These are phyloP conservation scores for Anhinga anhinga DNA, from an alignment of 2,113 vertebrate species.

Conservation along the genomic window DNA sequence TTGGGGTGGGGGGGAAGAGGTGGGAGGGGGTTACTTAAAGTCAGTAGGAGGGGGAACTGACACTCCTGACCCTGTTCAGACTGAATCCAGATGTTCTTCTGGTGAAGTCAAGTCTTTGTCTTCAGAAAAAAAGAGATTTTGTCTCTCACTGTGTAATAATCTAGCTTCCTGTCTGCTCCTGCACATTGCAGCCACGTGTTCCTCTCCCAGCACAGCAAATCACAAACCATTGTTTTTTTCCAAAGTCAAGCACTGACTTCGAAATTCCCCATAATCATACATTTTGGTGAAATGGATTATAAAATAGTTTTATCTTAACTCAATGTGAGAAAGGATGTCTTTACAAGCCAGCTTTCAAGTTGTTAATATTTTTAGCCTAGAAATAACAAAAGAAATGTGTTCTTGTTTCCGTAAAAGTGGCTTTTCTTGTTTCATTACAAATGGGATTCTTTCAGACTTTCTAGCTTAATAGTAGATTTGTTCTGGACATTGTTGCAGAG, in stretches of 20 bases:
- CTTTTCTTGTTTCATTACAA: background rate
- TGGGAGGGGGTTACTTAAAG: background rate
- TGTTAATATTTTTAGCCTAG: background rate
- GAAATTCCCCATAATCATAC: background rate
- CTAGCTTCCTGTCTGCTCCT: background rate
- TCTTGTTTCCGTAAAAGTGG: background rate
- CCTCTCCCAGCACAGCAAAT: background rate
- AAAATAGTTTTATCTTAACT: background rate
- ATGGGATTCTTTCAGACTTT: background rate
- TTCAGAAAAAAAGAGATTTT: background rate
- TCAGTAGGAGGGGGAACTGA: background rate
- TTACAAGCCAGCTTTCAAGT: background rate
- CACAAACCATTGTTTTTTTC: background rate
- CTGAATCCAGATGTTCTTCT: background rate
- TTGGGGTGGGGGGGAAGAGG: accelerated
- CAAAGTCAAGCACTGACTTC: background rate
- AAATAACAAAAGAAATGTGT: background rate
- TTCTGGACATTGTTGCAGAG: background rate
- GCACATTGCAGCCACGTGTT: background rate
- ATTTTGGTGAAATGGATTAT: background rate
- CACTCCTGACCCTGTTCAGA: background rate
- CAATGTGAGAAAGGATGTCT: background rate
- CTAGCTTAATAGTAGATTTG: background rate
- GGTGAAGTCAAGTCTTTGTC: background rate
- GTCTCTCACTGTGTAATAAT: background rate